These are phyloP conservation scores for Anaspis maculata DNA, from an alignment of 2,888 invertebrate genomes.

Conservation along the genomic window DNA sequence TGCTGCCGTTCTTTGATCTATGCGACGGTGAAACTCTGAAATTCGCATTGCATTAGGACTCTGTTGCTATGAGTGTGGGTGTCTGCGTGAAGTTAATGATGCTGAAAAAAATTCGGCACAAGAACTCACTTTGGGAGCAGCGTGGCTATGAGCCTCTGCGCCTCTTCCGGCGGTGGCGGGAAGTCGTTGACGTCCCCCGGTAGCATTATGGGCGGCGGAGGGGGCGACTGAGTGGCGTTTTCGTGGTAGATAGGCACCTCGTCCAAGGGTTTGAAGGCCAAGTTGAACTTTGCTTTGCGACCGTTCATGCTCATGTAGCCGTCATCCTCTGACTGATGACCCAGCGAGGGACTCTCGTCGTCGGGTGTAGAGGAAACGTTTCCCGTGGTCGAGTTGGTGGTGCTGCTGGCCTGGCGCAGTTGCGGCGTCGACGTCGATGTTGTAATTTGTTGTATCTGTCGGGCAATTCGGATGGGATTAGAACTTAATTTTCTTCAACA, in stretches of 20 bases:
- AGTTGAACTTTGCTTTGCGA: conserved; percentile 66
- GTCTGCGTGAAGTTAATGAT: too few relatives aligned
- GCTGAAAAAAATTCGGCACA: too few relatives aligned
- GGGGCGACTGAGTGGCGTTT: conserved; percentile 27
- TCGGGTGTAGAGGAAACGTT: conserved; percentile 46
- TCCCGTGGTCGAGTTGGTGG: conserved; percentile 39
- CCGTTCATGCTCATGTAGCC: conserved; percentile 91
- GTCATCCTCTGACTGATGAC: conserved; percentile 84
- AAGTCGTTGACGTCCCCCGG: conserved; percentile 44
- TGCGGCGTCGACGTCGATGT: conserved; percentile 35
- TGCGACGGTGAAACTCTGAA: conserved; percentile 64
- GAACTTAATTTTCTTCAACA: background rate
- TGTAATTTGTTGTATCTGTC: conserved; percentile 43
- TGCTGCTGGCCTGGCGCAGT: conserved; percentile 37
- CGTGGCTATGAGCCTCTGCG: conserved; percentile 66
- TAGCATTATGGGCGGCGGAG: conserved; percentile 41
- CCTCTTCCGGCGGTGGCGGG: conserved; percentile 71
- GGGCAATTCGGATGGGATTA: too few relatives aligned
- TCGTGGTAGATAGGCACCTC: conserved; percentile 47
- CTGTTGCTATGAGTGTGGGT: too few relatives aligned
- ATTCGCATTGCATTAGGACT: too few relatives aligned
- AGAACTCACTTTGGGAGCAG: conserved; percentile 60
- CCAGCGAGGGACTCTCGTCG: conserved; percentile 69
- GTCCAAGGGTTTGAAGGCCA: conserved; percentile 58
- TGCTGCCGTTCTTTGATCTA: conserved; percentile 52